phyloP scores from a whole-genome alignment of 2,888 invertebrate species.

The Hydraecia micacea region DNA sequence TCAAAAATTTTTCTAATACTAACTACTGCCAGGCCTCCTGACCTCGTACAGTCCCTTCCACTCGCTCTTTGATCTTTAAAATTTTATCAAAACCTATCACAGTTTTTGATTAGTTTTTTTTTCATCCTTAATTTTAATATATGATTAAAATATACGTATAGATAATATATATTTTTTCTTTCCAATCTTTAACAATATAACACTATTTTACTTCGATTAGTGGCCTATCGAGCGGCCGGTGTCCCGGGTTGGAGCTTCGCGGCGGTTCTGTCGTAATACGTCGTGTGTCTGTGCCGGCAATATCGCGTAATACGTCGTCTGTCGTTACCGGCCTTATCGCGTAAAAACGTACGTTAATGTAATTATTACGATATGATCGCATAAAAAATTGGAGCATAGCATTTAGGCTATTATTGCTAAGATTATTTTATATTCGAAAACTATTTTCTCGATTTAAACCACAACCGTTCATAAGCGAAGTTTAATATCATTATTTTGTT shows the following conservation, averaged over 20 bases:
- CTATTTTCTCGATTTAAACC: constrained; percentile 88
- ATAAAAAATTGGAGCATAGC: constrained; percentile 87
- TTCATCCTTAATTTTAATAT: constrained; percentile 90
- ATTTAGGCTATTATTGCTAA: constrained; percentile 90
- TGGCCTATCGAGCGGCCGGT: constrained; percentile 70
- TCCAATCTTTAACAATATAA: constrained; percentile 89
- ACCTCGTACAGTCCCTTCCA: constrained; percentile 69
- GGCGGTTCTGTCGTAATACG: constrained; percentile 7
- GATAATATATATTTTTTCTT: constrained; percentile 86
- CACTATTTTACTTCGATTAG: constrained; percentile 88
- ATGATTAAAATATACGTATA: constrained; percentile 90
- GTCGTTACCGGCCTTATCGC: constrained; percentile 69
- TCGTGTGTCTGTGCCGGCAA: constrained; percentile 63
- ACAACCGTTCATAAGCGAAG: constrained; percentile 91
- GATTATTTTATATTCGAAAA: constrained; percentile 88
- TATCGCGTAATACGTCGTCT: constrained; percentile 48
- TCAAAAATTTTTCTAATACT: constrained; percentile 83
- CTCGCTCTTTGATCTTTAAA: constrained; percentile 82
- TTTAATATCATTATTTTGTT: constrained; percentile 88
- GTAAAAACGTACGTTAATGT: constrained; percentile 71
- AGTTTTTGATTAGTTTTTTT: constrained; percentile 89
- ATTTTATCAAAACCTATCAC: constrained; percentile 91
- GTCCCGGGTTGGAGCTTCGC: constrained; percentile 56
- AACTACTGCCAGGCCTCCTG: constrained; percentile 70
- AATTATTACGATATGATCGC: constrained; percentile 87